Evolutionary conservation across 2,888 invertebrate genomes (phyloP), one percentile per base, ranked within the genome.

Genomic region (Lissocephala sabroskyi): DNA sequence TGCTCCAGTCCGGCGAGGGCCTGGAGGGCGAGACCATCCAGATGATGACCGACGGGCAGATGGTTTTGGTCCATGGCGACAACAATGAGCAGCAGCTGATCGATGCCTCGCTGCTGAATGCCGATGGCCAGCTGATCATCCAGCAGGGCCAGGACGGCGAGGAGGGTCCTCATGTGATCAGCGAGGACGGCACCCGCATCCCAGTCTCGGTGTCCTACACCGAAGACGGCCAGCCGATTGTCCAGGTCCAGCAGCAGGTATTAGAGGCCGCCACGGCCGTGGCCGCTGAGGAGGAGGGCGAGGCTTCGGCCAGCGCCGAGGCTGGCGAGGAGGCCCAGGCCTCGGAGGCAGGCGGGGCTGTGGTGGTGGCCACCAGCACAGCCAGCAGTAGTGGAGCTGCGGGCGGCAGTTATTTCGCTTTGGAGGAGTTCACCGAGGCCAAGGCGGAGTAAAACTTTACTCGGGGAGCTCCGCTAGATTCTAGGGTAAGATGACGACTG

Each of bases 41-140:
- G 70, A 85, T 85, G 85, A 83, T 85, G 71, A 84, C 83, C 30
- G 85, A 85, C 33, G 83, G 81, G 56, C 85, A 85, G 64, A 85
- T 85, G 79, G 83, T 85, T 3, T 80, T 85, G 16, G 85, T 85
- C 11, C 84, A 84, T 52, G 84, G 83, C 29, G 84, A 84, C 47
- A 84, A 84, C 61, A 83, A 84, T 62, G 85, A 85, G 52, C 81
- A 84, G 11, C 85, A 85, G 59, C 57, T 85, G 3, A 85, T 85
- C 33, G 85, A 85, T 60, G 85, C 85, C 11, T 85, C 85, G 9
- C 63, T 85, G 23, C 58, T 85, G 1, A 85, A 85, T 48, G 80
- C 84, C 3, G 85, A 85, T 44, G 85, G 85, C 0, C 85, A 85
- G 49, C 65, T 85, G 45, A 84, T 85, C 2, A 85, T 85, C 18